phyloP scores from a whole-genome alignment of 30 jellyfish, hydroid and myxozoan species.

The Aurelia sp. region DNA sequence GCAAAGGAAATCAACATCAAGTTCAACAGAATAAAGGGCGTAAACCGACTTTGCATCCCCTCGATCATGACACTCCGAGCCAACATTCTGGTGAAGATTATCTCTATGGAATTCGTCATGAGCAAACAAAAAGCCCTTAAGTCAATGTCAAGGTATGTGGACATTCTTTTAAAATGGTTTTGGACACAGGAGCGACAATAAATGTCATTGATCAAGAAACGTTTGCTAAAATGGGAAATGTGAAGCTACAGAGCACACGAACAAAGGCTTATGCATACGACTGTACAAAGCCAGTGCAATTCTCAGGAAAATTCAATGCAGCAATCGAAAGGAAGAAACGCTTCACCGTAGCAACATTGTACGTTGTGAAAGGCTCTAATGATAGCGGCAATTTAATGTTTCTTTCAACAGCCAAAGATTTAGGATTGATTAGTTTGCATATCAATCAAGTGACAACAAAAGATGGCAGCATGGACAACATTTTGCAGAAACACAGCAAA shows the following conservation, averaged over 20 bases:
- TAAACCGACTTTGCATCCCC: no score
- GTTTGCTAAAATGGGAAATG: slow-evolving; percentile 1
- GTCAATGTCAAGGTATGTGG: slow-evolving; percentile 3
- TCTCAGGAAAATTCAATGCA: slow-evolving; percentile 31
- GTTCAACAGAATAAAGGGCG: no score
- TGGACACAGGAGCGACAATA: neutral
- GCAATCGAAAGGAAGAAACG: slow-evolving; percentile 22
- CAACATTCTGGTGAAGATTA: no score
- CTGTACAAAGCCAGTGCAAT: slow-evolving; percentile 23
- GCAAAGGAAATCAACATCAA: no score
- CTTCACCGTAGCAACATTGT: slow-evolving; percentile 33
- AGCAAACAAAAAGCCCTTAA: slow-evolving; percentile 15
- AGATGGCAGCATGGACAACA: slow-evolving; percentile 14
- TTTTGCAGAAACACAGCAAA: slow-evolving; percentile 5
- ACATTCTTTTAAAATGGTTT: neutral
- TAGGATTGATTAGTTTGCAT: slow-evolving; percentile 8
- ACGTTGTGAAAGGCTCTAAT: slow-evolving; percentile 41
- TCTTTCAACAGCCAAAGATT: slow-evolving; percentile 43
- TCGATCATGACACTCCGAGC: no score
- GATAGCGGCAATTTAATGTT: slow-evolving; percentile 23
- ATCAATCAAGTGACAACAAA: neutral
- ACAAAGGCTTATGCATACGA: slow-evolving; percentile 20
- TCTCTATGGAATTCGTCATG: no score
- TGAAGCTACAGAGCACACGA: neutral
- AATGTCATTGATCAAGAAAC: neutral